phyloP scores from a whole-genome alignment of 1,140 invertebrate genomes.

The Daktulosphaira vitifoliae region DNA sequence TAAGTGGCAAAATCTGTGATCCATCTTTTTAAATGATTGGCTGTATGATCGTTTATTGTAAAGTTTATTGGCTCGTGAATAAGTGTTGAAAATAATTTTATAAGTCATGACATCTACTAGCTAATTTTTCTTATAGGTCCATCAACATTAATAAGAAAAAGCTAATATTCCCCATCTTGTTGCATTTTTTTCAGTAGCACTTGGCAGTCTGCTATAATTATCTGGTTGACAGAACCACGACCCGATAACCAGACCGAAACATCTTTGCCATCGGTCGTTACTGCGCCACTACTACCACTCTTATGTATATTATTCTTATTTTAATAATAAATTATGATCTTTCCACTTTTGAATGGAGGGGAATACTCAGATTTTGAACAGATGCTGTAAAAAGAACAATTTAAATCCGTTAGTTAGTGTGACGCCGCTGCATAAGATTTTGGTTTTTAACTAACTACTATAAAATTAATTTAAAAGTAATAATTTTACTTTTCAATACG shows the following conservation, averaged over 20 bases:
- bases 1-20: too few species aligned
- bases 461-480: too few species aligned
- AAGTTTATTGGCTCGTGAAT: background rate
- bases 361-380: background rate
- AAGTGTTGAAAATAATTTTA: background rate
- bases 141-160: background rate
- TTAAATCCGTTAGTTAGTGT: conserved; percentile 15
- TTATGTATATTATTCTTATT: conserved; percentile 22
- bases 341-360: conserved; percentile 13
- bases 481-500: too few species aligned
- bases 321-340: conserved; percentile 28
- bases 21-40: too few species aligned
- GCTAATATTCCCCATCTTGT: background rate
- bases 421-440: background rate
- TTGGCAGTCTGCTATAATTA: conserved; percentile 21
- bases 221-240: conserved; percentile 18
- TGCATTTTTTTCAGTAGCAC: background rate
- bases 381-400: conserved; percentile 10
- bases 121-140: conserved; percentile 11
- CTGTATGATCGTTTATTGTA: too few species aligned
- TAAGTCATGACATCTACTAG: background rate
- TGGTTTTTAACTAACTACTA: too few species aligned
- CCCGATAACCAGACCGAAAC: conserved; percentile 24
- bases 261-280: conserved; percentile 11
- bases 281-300: background rate